Conservation (phyloP, 2,888 invertebrate genomes). For the Ochropleura leucogaster region DNA sequence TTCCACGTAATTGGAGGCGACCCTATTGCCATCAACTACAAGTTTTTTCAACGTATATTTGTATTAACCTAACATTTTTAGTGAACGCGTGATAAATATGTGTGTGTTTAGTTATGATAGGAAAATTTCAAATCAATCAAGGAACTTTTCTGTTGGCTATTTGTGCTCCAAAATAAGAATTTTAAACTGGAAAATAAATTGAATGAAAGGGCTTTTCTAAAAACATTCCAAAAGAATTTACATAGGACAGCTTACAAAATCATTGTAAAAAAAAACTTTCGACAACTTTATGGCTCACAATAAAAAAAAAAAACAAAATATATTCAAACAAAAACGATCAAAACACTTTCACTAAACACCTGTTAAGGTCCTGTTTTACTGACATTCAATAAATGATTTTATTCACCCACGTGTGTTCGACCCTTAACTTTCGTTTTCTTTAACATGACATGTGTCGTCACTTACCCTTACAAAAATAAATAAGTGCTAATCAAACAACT, state of each 20-base stretch:
- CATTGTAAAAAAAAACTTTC: neutral
- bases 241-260: neutral
- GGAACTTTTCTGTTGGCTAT: neutral
- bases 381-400: constrained; percentile 53
- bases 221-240: neutral
- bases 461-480: constrained; percentile 23
- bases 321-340: constrained; percentile 15
- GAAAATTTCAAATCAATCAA: no score
- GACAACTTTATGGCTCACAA: neutral
- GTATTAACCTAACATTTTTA: no score
- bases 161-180: neutral
- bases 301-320: constrained; percentile 5
- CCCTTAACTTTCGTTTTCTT: constrained; percentile 62
- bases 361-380: constrained; percentile 43
- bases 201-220: neutral
- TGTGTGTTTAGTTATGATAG: no score
- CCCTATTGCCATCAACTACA: no score
- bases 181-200: neutral
- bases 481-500: neutral
- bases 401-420: constrained; percentile 37
- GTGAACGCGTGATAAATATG: no score
- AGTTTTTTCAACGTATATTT: no score
- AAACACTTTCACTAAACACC: constrained; percentile 63
- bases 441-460: constrained; percentile 62
- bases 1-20: no score